These are phyloP conservation scores for Vulpes lagopus DNA, from an alignment of 2,113 vertebrate genomes.

Conservation along the genomic window DNA sequence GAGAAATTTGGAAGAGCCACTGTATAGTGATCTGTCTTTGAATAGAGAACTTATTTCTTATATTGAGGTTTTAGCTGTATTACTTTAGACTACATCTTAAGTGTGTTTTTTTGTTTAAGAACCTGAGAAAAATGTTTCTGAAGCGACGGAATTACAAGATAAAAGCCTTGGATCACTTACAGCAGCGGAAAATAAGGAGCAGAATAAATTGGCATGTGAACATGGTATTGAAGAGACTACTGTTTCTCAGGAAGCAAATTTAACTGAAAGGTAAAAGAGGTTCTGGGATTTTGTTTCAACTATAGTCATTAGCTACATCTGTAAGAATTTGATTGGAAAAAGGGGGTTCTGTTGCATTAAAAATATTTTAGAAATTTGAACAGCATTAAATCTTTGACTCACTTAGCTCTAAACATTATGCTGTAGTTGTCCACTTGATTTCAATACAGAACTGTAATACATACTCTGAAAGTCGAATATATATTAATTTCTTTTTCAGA, in stretches of 20 bases:
- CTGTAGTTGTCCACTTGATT: neutral
- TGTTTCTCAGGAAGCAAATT: constrained; percentile 42
- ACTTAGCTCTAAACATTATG: neutral
- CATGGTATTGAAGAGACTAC: constrained; percentile 54
- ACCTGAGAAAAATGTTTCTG: constrained; percentile 65
- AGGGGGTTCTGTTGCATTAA: neutral
- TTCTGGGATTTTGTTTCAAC: neutral
- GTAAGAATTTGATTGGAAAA: neutral
- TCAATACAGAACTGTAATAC: neutral
- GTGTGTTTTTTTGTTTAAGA: constrained; percentile 76
- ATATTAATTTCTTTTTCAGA: constrained; percentile 79
- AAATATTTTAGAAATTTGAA: constrained; percentile 25
- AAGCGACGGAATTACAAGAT: constrained; percentile 70
- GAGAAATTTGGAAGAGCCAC: constrained; percentile 47
- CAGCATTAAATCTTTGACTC: neutral
- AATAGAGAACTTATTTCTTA: constrained; percentile 51
- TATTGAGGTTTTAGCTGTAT: neutral
- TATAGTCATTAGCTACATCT: neutral
- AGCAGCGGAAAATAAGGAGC: constrained; percentile 60
- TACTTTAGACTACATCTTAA: constrained; percentile 60
- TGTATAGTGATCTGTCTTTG: neutral
- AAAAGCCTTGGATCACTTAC: constrained; percentile 53
- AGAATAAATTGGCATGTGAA: constrained; percentile 33
- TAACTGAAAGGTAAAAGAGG: constrained; percentile 79
- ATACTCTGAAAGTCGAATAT: neutral